These are phyloP conservation scores for Plectropomus leopardus DNA, from an alignment of 2,113 vertebrate species.

Conservation along the genomic window DNA sequence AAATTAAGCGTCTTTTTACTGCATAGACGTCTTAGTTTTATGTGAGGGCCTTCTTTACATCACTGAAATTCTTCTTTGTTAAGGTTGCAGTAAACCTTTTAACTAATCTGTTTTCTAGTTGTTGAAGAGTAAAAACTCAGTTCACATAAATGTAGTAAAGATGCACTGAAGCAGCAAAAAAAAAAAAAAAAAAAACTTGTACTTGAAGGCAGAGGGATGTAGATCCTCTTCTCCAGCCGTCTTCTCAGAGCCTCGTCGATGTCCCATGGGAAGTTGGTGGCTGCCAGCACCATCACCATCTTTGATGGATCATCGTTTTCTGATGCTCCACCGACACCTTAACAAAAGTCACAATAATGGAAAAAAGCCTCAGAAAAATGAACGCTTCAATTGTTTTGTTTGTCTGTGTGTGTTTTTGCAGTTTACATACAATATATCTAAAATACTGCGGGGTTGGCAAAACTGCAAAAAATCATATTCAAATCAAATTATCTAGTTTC, in stretches of 20 bases:
- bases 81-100: too few species aligned
- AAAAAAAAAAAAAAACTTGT: too few species aligned
- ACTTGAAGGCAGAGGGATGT: constrained; percentile 99
- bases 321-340: constrained; percentile 95
- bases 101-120: neutral
- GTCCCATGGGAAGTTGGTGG: constrained; percentile 99
- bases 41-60: too few species aligned
- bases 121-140: neutral
- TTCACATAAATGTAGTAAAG: too few species aligned
- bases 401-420: too few species aligned
- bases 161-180: neutral
- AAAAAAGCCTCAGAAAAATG: neutral
- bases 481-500: neutral
- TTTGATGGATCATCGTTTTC: constrained; percentile 97
- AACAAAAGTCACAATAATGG: neutral
- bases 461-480: neutral
- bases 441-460: neutral
- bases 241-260: constrained; percentile 97
- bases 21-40: too few species aligned
- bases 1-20: too few species aligned
- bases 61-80: too few species aligned
- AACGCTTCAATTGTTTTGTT: neutral
- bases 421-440: neutral
- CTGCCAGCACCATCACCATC: constrained; percentile 99
- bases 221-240: constrained; percentile 97